These are phyloP conservation scores for Thumatha senex DNA, from an alignment of 2,888 invertebrate genomes.

Conservation along the genomic window DNA sequence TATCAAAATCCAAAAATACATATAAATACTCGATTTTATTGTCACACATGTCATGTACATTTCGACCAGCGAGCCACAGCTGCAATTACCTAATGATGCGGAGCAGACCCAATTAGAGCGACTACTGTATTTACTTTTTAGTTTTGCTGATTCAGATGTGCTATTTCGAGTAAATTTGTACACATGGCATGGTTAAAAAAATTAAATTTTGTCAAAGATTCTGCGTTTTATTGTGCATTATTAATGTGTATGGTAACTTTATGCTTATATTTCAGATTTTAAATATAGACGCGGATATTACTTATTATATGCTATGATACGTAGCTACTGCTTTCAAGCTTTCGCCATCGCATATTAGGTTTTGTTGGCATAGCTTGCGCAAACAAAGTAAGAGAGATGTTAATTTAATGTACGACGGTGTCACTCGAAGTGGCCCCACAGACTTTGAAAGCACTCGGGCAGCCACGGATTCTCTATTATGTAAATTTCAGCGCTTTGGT, in stretches of 20 bases:
- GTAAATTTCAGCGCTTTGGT: slow-evolving; percentile 73
- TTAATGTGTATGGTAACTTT: no score
- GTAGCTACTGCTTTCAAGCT: slow-evolving; percentile 38
- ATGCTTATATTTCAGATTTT: no score
- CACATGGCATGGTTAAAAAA: slow-evolving; percentile 24
- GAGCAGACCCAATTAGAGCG: slow-evolving; percentile 71
- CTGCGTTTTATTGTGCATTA: no score
- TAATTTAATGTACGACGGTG: slow-evolving; percentile 78
- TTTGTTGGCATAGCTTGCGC: slow-evolving; percentile 58
- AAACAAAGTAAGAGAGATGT: slow-evolving; percentile 78
- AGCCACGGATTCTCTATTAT: slow-evolving; percentile 82
- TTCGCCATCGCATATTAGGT: slow-evolving; percentile 66
- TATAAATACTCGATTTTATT: slow-evolving; percentile 46
- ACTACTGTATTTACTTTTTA: slow-evolving; percentile 69
- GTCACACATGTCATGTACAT: slow-evolving; percentile 71
- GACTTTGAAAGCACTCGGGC: slow-evolving; percentile 77
- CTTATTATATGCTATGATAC: slow-evolving; percentile 23
- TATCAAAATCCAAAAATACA: slow-evolving; percentile 30
- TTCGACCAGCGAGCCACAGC: slow-evolving; percentile 57
- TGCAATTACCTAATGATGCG: slow-evolving; percentile 79
- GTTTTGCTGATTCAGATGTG: slow-evolving; percentile 50
- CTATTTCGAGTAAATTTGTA: slow-evolving; percentile 49
- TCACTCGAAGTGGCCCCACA: slow-evolving; percentile 69
- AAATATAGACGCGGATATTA: no score
- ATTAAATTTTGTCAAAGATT: slow-evolving; percentile 5